Base-by-base conservation (phyloP, 2,797 vertebrate species). In the Sardinella longiceps region DNA sequence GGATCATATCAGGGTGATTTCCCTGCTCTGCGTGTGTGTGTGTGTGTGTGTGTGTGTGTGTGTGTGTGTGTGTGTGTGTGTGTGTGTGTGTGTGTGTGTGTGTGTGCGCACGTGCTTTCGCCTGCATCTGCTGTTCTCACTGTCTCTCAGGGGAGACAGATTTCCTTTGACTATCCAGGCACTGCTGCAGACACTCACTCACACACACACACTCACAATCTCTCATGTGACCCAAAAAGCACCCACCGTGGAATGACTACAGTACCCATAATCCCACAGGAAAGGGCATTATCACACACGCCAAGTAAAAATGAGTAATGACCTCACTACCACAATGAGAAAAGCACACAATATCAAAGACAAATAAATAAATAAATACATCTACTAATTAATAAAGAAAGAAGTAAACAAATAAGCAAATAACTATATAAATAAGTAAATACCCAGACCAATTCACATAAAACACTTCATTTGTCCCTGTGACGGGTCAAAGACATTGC, bases 191-290 rank as follows among this genome's bases (percentile, higher is more conserved):
- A 58, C 14, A 20, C 7, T 5, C n/a, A 60, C 56, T n/a, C 56
- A 63, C 60, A 63, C 60, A 63, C 60, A 63, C 60, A 30, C 60
- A 63, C n/a, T 23, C n/a, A 25, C 60, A 63, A 10, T 25, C 60
- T 7, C 25, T 25, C 60, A 25, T 53, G 51, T 53, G 51, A 53
- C 3, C 20, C 51, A 23, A 23, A 50, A 18, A 23, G 18, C 18
- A 53, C 20, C 5, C 3, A 53, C 51, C 51, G 4, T 53, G 51
- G 15, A 53, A 86, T 87, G 90, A 86, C 84, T 84, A 9, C 77
- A 85, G 30, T 33, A 83, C 43, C 33, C 20, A 82, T 46, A 88
- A 88, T 84, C 25, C 84, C 74, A 58, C 81, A 11, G 39, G 37
- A 51, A 51, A n/a, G 15, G 28, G 12, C 51, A 5, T 53, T 60